Evolutionary conservation across 2,888 invertebrate species (phyloP), one percentile per base, ranked within the genome.

Genomic region (Monoplex corrugatus): DNA sequence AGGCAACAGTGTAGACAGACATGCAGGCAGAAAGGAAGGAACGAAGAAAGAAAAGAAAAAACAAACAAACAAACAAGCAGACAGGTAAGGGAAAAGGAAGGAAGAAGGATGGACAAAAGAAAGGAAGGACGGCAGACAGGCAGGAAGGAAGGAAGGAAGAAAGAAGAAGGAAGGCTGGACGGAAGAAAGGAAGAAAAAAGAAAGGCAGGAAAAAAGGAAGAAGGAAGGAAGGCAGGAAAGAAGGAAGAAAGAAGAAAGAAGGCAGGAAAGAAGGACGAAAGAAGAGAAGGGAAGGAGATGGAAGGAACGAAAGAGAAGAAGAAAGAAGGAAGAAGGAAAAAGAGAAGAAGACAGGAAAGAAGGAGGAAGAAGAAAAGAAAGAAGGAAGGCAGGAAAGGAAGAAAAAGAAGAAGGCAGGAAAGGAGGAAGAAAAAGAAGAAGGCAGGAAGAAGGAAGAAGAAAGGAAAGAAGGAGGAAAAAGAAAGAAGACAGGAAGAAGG

Each of bases 161-260:
- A 63, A n/a, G n/a, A n/a, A 63, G 63, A 63, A n/a, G n/a, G 63
- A 63, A n/a, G n/a, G 63, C 19, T 19, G n/a, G 63, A 63, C 28
- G n/a, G 63, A 63, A n/a, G 23, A n/a, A 19, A n/a, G n/a, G 63
- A 28, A n/a, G 23, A n/a, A 28, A n/a, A n/a, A n/a, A 13, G 16
- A 23, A 19, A 19, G 23, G 23, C 50, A 19, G 50, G 13, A 50
- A 23, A 13, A 50, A 23, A 19, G 16, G 23, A n/a, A 19, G 68
- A 19, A n/a, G n/a, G 68, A 68, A n/a, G n/a, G 68, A 68, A n/a
- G n/a, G 68, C 23, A n/a, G n/a, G 63, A 63, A n/a, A 63, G 63
- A 63, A n/a, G n/a, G 63, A 63, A n/a, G n/a, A n/a, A 63, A n/a
- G n/a, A n/a, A 63, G 63, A 63, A n/a, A 63, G 63, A 63, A n/a